Evolutionary conservation across 2,797 vertebrate species (phyloP), one percentile per base, ranked within the genome.

Genomic region (Neomorphus geoffroyi): DNA sequence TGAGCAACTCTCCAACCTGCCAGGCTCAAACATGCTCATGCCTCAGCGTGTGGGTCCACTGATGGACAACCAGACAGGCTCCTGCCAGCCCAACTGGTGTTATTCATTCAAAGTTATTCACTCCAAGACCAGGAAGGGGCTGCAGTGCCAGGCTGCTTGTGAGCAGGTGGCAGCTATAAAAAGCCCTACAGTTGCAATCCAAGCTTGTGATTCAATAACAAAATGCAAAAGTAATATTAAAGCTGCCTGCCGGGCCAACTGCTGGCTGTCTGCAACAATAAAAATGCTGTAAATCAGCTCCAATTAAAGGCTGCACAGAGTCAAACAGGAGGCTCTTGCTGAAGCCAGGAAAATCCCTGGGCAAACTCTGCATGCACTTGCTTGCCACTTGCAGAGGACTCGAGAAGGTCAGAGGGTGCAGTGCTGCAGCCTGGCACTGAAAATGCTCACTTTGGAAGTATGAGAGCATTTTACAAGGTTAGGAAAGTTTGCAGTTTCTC

Each of bases 251-350:
- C 65, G 94, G 80, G 93, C 86, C 95, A 92, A 93, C 80, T 88
- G 90, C 91, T 75, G 81, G 45, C 75, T 94, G 91, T 89, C 86
- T 87, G 70, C 92, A 88, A 84, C 90, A 92, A 91, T 94, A 91
- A 95, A 96, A 96, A 73, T 64, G 78, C 88, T 1, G 1, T 93
- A 92, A 92, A 94, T 95, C 92, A 90, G 81, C 72, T 30, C 51
- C 86, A 90, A 60, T 95, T 90, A 93, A 94, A 54, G 85, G 5
- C 51, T 74, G 50, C 16, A 50, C 51, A 28, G 60, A 86, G 30
- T 50, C 27, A 19, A 58, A 30, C 39, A 57, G 91, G 70, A 91
- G 73, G 73, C 57, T 91, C 62, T 73, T 22, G 14, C 13, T 6
- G 33, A 77, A 51, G 48, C 71, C 35, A 69, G 93, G 81, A 93